These are phyloP conservation scores for Drosophila tristis DNA, from an alignment of 1,140 invertebrate species.

Conservation along the genomic window DNA sequence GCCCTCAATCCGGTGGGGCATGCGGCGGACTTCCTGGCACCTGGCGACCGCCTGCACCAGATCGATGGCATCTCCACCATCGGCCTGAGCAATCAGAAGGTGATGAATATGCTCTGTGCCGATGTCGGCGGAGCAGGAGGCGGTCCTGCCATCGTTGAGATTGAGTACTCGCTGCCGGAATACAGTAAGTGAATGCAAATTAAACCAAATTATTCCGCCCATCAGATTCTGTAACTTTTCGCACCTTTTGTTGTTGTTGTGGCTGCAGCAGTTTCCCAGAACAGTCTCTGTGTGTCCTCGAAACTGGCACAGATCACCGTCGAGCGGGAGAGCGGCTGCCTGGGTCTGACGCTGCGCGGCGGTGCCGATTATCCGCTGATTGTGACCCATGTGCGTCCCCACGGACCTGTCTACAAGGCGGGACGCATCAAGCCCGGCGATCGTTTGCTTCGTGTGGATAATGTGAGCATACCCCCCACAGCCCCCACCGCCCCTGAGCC, in stretches of 20 bases:
- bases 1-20: slow-evolving; percentile 81
- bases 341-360: slow-evolving; percentile 94
- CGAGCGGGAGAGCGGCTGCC: slow-evolving; percentile 92
- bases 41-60: slow-evolving; percentile 91
- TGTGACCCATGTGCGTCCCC: slow-evolving; percentile 94
- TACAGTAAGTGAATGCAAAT: slow-evolving; percentile 86
- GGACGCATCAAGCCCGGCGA: slow-evolving; percentile 94
- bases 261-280: slow-evolving; percentile 86
- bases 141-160: slow-evolving; percentile 90
- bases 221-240: background rate
- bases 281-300: slow-evolving; percentile 88
- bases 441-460: slow-evolving; percentile 95
- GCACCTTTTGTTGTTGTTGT: background rate
- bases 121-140: slow-evolving; percentile 85
- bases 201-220: background rate
- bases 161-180: slow-evolving; percentile 92
- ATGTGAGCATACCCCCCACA: slow-evolving; percentile 84
- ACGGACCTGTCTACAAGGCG: slow-evolving; percentile 93
- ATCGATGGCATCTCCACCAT: slow-evolving; percentile 92
- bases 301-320: slow-evolving; percentile 91
- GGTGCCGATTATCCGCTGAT: slow-evolving; percentile 92
- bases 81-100: slow-evolving; percentile 91
- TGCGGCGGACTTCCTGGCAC: slow-evolving; percentile 85
- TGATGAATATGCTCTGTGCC: slow-evolving; percentile 89
- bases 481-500: background rate